Evolutionary conservation across 2,113 vertebrate genomes (phyloP).

Genomic region (Smithornis capensis): DNA sequence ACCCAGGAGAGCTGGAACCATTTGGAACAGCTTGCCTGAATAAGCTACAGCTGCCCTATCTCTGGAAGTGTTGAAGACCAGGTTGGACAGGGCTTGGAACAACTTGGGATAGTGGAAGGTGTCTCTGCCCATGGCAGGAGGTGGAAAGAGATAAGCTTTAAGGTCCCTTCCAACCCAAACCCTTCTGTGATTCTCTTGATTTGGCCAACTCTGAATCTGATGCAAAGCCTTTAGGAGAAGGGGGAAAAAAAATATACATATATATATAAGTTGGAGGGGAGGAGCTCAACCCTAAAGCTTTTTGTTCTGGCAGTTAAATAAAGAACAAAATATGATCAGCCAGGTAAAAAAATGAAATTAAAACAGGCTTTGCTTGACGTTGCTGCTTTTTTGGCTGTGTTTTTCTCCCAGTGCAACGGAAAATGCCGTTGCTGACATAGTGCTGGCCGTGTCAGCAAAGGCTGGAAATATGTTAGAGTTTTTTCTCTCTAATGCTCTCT

Average conservation of each 20-base stretch:
- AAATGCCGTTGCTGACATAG: background rate
- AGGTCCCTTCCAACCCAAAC: background rate
- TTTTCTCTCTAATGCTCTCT: background rate
- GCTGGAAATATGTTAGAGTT: background rate
- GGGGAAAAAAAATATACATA: too few species aligned
- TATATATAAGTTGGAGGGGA: accelerated
- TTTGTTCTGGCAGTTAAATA: background rate
- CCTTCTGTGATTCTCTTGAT: background rate
- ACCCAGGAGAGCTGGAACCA: background rate
- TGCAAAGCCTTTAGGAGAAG: background rate
- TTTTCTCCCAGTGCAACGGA: accelerated
- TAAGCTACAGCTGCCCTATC: background rate
- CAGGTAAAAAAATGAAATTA: background rate
- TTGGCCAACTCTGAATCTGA: background rate
- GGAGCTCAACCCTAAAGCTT: background rate
- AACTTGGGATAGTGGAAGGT: background rate
- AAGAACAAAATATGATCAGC: background rate
- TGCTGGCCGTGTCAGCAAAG: background rate
- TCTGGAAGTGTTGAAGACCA: background rate
- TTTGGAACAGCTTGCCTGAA: background rate
- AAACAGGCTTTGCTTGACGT: background rate
- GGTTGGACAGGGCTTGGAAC: background rate
- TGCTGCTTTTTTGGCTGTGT: background rate
- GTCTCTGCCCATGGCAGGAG: background rate
- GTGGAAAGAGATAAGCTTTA: background rate